Conservation (phyloP, 2,888 invertebrate genomes). For the Polia nebulosa region DNA sequence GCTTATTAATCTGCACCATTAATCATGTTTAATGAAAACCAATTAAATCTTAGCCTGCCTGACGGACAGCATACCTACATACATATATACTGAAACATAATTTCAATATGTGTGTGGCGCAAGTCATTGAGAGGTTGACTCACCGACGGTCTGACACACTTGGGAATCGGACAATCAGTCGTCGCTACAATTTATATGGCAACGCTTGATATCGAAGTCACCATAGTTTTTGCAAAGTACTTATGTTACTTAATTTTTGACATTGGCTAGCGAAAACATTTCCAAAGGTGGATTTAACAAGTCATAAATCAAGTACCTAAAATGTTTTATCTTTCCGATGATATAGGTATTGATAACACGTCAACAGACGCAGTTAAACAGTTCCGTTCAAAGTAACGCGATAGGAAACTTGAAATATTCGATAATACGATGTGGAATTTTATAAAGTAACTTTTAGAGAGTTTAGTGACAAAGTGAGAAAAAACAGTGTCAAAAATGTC, state of each 20-base stretch:
- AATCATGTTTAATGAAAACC: constrained; percentile 79
- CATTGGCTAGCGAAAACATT: constrained; percentile 68
- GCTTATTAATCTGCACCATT: constrained; percentile 70
- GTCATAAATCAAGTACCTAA: constrained; percentile 45
- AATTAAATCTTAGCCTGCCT: constrained; percentile 71
- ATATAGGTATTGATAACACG: constrained; percentile 81
- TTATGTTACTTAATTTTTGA: constrained; percentile 55
- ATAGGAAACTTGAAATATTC: constrained; percentile 33
- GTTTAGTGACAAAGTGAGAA: constrained; percentile 58
- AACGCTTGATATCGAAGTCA: constrained; percentile 68
- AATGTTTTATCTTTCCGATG: constrained; percentile 76
- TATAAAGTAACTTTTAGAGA: constrained; percentile 55
- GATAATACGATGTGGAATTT: constrained; percentile 46
- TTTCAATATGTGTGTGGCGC: constrained; percentile 62
- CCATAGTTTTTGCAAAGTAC: constrained; percentile 45
- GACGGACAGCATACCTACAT: constrained; percentile 62
- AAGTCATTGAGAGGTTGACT: constrained; percentile 70
- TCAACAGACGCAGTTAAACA: constrained; percentile 72
- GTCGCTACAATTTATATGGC: constrained; percentile 65
- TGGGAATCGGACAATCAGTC: constrained; percentile 67
- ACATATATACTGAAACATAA: constrained; percentile 60
- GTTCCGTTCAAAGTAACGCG: constrained; percentile 61
- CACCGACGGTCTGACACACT: constrained; percentile 63
- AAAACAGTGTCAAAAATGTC: constrained; percentile 77
- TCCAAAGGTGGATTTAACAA: constrained; percentile 33